Evolutionary conservation across 1,140 invertebrate species (phyloP), one percentile per base, ranked within the genome.

Genomic region (Atopsyche davidsoni): DNA sequence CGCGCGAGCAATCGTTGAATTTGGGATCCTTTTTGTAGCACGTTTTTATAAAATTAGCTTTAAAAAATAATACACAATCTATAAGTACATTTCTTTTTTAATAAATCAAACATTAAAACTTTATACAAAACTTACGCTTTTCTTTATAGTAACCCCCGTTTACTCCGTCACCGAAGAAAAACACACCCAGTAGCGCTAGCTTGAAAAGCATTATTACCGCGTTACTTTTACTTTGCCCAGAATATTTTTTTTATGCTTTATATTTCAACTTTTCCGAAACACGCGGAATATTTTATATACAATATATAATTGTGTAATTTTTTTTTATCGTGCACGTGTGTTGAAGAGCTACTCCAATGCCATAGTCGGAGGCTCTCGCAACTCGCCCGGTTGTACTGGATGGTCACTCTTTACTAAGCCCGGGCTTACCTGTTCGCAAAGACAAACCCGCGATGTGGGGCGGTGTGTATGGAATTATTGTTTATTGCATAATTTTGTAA

Each of bases 31-130:
- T 77, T 66, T 76, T 79, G 51, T 69, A 67, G 65, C 80, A 83
- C 59, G 80, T 79, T 62, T 76, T 76, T 40, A 83, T 76, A 63
- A 76, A 83, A 68, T 72, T 70, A 32, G 80, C 81, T 83, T 68
- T 66, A 79, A 69, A 22, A 38, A 11, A 31, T 11, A 39, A 46
- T 28, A 28, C 6, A 28, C 24, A n/a, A n/a, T n/a, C 24, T 7
- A 28, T 7, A 7, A 28, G 24, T 6, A 28, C 6, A 9, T 21
- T 42, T 42, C 13, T 23, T 14, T 21, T 22, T 17, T 10, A 17
- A 17, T 17, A 36, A 13, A 36, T 7, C 6, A 7, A 17, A 36
- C 17, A 36, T 17, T 36, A 9, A 36, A 36, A 36, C 4, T 36
- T 13, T 36, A 13, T 13, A 34, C 17, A 17, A 25, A 28, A 51